Base-by-base conservation (phyloP, 2,888 invertebrate genomes). In the Synanthedon formicaeformis region DNA sequence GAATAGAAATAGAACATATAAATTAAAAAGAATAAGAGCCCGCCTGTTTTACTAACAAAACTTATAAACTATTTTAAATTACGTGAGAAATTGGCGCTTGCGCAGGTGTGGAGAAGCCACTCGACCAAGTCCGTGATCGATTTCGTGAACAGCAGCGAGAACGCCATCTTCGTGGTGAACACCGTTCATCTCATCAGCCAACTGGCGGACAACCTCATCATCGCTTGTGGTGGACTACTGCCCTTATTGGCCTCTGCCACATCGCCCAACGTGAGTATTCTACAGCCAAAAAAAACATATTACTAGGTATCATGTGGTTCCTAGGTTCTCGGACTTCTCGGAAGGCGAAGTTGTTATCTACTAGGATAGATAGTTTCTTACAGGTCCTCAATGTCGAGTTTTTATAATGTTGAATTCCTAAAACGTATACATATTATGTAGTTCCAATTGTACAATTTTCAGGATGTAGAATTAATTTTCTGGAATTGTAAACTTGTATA, bases 181-280 rank as follows among this genome's bases (percentile, higher is more conserved):
- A 98, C 99, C 4, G 98, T 99, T 51, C 99, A 99, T 86, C 90
- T 99, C 73, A 98, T 99, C 76, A 99, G 99, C 12, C 99, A 99
- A 86, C 89, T 99, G 62, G 97, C 98, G 0, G 99, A 99, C 85
- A 99, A 98, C 88, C 91, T 99, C 62, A 98, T 99, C 69, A 99
- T 99, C 66, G 99, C 99, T 23, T 98, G 98, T 73, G 99, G 99
- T 11, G 99, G 99, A 13, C 89, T 99, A 51, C 88, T 99, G 66
- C 99, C 99, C 0, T 88, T 99, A 41, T 88, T 99, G 55, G 99
- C 99, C 6, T 98, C 98, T 50, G 99, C 99, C 23, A 99, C 99
- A 0, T 98, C 98, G 41, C 98, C 99, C 48, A 98, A 97, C 89
- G 98, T 99, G 88, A 92, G 93, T 88, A 40, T 18, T 54, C 2